These are phyloP conservation scores for Urocitellus parryii DNA, from an alignment of 2,113 vertebrate genomes.

Conservation along the genomic window DNA sequence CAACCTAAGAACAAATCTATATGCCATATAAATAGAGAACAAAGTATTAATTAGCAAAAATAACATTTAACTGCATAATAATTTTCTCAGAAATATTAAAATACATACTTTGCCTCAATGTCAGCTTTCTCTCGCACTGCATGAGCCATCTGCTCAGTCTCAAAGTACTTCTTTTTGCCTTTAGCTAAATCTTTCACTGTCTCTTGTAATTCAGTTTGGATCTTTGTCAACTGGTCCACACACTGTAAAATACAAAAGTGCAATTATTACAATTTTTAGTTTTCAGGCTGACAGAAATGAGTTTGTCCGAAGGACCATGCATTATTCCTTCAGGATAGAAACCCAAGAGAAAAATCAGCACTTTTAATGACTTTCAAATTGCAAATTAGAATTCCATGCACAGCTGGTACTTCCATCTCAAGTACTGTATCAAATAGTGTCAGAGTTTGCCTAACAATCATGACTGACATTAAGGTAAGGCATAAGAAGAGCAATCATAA, in stretches of 20 bases:
- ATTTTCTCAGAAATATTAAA: slow-evolving; percentile 72
- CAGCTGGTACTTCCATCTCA: slow-evolving; percentile 39
- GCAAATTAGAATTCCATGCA: slow-evolving; percentile 53
- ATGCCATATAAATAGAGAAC: slow-evolving; percentile 34
- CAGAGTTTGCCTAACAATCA: slow-evolving; percentile 44
- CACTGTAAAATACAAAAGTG: slow-evolving; percentile 88
- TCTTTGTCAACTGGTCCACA: slow-evolving; percentile 96
- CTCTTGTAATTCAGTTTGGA: slow-evolving; percentile 97
- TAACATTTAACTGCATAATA: slow-evolving; percentile 67
- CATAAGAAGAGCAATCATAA: slow-evolving; percentile 8
- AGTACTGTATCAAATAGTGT: slow-evolving; percentile 2
- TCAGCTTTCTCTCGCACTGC: slow-evolving; percentile 97
- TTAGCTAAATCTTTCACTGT: slow-evolving; percentile 99
- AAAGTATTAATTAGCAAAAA: slow-evolving; percentile 59
- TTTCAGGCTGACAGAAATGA: slow-evolving; percentile 45
- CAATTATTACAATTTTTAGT: slow-evolving; percentile 69
- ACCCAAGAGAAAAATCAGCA: slow-evolving; percentile 21
- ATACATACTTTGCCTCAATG: slow-evolving; percentile 98
- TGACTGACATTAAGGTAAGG: slow-evolving; percentile 31
- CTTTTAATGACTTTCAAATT: slow-evolving; percentile 45
- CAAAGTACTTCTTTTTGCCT: slow-evolving; percentile 99
- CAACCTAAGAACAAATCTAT: slow-evolving; percentile 15
- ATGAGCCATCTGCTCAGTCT: slow-evolving; percentile 99
- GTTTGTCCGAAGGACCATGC: neutral
- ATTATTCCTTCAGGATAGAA: slow-evolving; percentile 30